Percentiles rank a stretch among this genome's conserved stretches.
Evolutionary conservation across 2,113 vertebrate species (phyloP).

Genomic region (Notarius lentiginosus): DNA sequence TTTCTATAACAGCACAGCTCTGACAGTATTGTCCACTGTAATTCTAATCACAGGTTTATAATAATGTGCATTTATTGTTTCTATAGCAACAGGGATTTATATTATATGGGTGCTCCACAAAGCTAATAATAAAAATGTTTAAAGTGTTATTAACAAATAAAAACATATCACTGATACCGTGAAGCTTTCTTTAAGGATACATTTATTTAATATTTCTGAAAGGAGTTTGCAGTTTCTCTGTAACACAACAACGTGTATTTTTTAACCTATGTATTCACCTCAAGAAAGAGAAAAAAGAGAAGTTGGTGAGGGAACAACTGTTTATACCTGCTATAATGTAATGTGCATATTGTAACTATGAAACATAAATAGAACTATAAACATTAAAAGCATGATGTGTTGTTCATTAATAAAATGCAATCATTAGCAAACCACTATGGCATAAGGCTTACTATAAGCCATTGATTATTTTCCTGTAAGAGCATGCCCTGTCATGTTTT

Average conservation of each 20-base stretch:
- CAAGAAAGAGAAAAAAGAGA: background rate
- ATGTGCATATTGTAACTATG: background rate
- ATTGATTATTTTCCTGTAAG: background rate
- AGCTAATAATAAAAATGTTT: background rate
- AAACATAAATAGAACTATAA: background rate
- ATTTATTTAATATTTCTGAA: background rate
- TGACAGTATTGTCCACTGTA: background rate
- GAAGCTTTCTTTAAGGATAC: background rate
- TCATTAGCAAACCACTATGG: background rate
- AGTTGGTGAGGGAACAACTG: background rate
- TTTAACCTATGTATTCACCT: background rate
- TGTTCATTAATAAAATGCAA: background rate
- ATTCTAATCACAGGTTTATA: background rate
- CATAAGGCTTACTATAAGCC: too few relatives aligned
- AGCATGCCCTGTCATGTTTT: background rate
- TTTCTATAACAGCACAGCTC: background rate
- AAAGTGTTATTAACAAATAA: background rate
- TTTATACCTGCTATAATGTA: background rate
- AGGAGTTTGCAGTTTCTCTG: background rate
- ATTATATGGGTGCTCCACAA: background rate
- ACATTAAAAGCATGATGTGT: background rate
- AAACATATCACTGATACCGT: background rate
- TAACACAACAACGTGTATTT: background rate
- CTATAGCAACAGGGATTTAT: background rate
- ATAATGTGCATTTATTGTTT: background rate